Evolutionary conservation across 2,113 vertebrate species (phyloP), one percentile per base, ranked within the genome.

Genomic region (Rhynchopsitta pachyrhyncha): DNA sequence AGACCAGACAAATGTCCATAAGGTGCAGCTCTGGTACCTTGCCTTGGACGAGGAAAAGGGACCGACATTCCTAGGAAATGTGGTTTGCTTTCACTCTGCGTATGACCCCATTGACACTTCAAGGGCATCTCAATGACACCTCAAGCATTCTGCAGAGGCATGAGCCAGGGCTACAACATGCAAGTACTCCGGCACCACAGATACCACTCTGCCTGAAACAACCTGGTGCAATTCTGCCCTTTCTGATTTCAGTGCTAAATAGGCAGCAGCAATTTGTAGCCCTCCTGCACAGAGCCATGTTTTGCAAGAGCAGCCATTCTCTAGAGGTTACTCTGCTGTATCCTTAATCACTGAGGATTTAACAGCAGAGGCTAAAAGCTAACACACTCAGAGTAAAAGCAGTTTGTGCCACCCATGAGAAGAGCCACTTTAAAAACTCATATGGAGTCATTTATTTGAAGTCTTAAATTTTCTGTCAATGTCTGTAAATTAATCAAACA

Each of bases 231-330:
- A 7, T 60, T 70, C 62, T 60, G 2, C 39, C 42, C 20, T 23
- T 59, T 35, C 59, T 55, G 27, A 60, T 80, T 70, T 46, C 73
- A 63, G 50, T n/a, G 46, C 22, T 69, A 29, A 37, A 74, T 0
- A 79, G n/a, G 60, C 60, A 86, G 60, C 49, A 82, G 23, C 27
- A 75, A 39, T 52, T 44, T 74, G 53, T 42, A 90, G 42, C 22
- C 23, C 35, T 23, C 42, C 25, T 24, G 1, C 1, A 2, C 2
- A 3, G 37, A 44, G 27, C 29, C 29, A 6, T 20, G 10, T 71
- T 89, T 22, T 59, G 20, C 62, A 71, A 89, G 41, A 2, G 1
- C 52, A 77, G 59, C 42, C 5, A 0, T 44, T 73, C 68, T 77
- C 42, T 6, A 64, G 31, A 87, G n/a, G 24, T 44, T 47, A 35